Conservation (phyloP, 2,888 invertebrate species). For the Scelioninae gen. 1 region DNA sequence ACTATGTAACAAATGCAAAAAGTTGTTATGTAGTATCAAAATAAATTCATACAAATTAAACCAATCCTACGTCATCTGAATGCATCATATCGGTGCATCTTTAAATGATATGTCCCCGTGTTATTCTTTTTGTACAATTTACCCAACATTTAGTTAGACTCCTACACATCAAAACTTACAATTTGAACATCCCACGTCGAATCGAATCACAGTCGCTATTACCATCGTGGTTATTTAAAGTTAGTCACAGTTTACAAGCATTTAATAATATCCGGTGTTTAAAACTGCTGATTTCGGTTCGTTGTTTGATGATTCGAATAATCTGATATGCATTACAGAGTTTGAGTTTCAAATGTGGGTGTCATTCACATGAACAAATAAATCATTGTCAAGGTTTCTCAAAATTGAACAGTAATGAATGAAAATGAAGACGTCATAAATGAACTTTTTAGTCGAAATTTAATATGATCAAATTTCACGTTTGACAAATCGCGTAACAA, state of each 20-base stretch:
- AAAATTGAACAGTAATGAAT: slow-evolving; percentile 18
- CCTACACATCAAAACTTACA: slow-evolving; percentile 46
- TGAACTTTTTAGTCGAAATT: slow-evolving; percentile 1
- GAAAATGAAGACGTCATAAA: slow-evolving; percentile 20
- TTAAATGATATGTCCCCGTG: neutral
- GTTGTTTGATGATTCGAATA: slow-evolving; percentile 48
- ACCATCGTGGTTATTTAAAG: slow-evolving; percentile 39
- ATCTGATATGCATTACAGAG: slow-evolving; percentile 30
- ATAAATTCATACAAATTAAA: too few species aligned
- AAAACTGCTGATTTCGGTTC: slow-evolving; percentile 50
- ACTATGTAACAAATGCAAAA: too few species aligned
- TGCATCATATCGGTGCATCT: neutral
- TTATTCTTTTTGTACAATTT: slow-evolving; percentile 39
- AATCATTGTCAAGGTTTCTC: slow-evolving; percentile 39
- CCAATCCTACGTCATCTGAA: too few species aligned
- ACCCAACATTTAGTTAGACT: slow-evolving; percentile 47
- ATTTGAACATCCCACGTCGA: slow-evolving; percentile 50
- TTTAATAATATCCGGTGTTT: slow-evolving; percentile 65
- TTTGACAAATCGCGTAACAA: slow-evolving; percentile 28
- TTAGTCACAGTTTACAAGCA: slow-evolving; percentile 51
- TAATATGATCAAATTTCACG: neutral
- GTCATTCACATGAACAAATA: slow-evolving; percentile 43
- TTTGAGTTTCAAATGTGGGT: slow-evolving; percentile 26
- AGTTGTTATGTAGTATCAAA: too few species aligned
- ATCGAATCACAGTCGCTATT: slow-evolving; percentile 35